Evolutionary conservation across 2,113 vertebrate genomes (phyloP), one percentile per base, ranked within the genome.

Genomic region (Paramormyrops kingsleyae): DNA sequence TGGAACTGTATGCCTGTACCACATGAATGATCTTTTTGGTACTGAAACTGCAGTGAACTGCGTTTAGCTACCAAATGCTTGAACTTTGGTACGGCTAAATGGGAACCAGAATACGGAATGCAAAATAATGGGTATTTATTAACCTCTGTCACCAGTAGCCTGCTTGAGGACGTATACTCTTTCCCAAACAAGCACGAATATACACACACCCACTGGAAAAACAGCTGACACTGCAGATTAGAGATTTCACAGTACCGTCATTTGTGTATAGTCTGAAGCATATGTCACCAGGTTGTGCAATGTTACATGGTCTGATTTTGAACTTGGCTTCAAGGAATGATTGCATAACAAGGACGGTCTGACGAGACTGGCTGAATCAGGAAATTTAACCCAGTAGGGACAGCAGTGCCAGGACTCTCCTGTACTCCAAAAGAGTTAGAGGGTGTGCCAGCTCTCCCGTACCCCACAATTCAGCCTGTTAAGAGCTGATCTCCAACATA

Each of bases 291-390:
- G 21, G 19, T 86, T 86, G 89, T 89, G 83, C 89, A 89, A 89
- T 66, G 5, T 89, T 47, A 89, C 53, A 86, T 59, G 35, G 42
- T 31, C 83, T 52, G 35, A 56, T 86, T 44, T 53, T 44, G 35
- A 56, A 42, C 35, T 62, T 88, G 87, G 87, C 52, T 44, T 59
- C 56, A 62, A 31, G 35, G 15, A 59, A 44, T 70, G 35, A 88
- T 94, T 93, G 46, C 91, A 83, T 91, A 92, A 92, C 84, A 52
- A 85, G 77, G 21, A 91, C 89, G 87, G 91, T 92, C 83, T 91
- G 91, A 92, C 90, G 31, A 39, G 53, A 52, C 80, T 66, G 12
- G 77, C 44, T 87, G 83, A 56, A 42, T 89, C 77, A 83, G 66
- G 70, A 56, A 56, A 83, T 42, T 8, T 24, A 42, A 53, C 27